These are phyloP conservation scores for Caenorhabditis sp. DNA, from an alignment of 2,888 invertebrate genomes.

Conservation along the genomic window DNA sequence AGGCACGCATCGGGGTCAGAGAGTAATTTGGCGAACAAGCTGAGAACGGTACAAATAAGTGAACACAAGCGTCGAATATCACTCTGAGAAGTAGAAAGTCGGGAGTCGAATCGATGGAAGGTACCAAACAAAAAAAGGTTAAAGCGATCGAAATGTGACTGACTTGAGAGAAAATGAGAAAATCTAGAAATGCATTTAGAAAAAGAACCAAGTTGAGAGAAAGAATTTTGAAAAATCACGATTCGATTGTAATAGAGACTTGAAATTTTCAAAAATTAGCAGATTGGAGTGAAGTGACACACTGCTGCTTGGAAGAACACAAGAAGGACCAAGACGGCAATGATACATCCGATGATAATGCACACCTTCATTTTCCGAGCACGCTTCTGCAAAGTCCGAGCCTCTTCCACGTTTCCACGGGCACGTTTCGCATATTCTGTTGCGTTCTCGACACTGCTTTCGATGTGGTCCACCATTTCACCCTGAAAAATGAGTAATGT, in stretches of 20 bases:
- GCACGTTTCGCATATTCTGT: slow-evolving; percentile 68
- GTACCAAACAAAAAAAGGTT: slow-evolving; percentile 33
- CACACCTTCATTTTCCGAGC: slow-evolving; percentile 70
- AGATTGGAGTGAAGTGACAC: slow-evolving; percentile 72
- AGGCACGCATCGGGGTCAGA: slow-evolving; percentile 37
- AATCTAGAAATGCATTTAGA: not conserved
- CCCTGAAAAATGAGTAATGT: slow-evolving; percentile 58
- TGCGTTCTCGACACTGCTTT: slow-evolving; percentile 65
- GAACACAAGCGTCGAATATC: slow-evolving; percentile 50
- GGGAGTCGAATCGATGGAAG: slow-evolving; percentile 29
- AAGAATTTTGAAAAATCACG: not conserved
- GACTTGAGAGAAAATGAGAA: slow-evolving; percentile 13
- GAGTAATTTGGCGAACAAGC: slow-evolving; percentile 22
- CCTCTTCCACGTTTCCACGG: slow-evolving; percentile 69
- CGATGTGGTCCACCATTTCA: slow-evolving; percentile 70
- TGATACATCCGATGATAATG: slow-evolving; percentile 60
- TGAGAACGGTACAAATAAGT: slow-evolving; percentile 47
- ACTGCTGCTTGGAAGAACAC: slow-evolving; percentile 67
- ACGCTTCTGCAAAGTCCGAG: slow-evolving; percentile 63
- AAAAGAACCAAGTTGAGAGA: not conserved
- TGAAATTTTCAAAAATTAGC: no score
- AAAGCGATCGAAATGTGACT: slow-evolving; percentile 49
- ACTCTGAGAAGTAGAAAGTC: slow-evolving; percentile 4
- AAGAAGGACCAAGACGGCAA: slow-evolving; percentile 60
- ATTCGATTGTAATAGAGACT: no score